Base-by-base conservation (phyloP, 2,888 invertebrate genomes). In the Myopa tessellatipennis region DNA sequence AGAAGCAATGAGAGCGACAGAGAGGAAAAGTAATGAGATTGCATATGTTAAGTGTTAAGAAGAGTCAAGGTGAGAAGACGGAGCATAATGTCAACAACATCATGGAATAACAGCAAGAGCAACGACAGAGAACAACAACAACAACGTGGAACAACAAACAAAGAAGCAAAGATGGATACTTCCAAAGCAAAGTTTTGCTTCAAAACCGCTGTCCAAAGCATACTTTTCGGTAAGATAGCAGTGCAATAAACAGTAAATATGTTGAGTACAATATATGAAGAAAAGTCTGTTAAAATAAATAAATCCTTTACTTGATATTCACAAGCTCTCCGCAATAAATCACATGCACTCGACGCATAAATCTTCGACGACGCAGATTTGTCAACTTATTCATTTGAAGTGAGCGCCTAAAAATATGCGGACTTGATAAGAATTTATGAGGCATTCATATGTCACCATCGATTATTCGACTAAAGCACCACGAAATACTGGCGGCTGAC, bases 371-470 rank as follows among this genome's bases (percentile, higher is more conserved):
- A 74, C 10, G 75, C 36, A 68, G 75, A 75, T 75, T 75, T 75
- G 75, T 75, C 75, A 74, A 60, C 60, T 65, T 16, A 52, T 74
- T 26, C 40, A 14, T 67, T 55, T 55, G 75, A 68, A 75, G 36
- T 69, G 60, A 1, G 45, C 60, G 75, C 75, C 68, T 69, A 45
- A 40, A 75, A 75, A 60, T 75, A 69, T 60, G 68, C 69, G 50
- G 40, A 60, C 75, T 69, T 69, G 69, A 75, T 75, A 58, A 45
- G 60, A 75, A 75, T 75, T 75, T 75, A 75, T 75, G 75, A 45
- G 75, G 40, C 68, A 26, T 45, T 68, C 26, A 60, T 69, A 69
- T 75, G 75, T 75, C 75, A 75, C 40, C 68, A 68, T 75, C 69
- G 55, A 68, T 68, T 68, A 26, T 55, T 7, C 26, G 26, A 67